Percentiles rank a stretch among this genome's conserved stretches.
Evolutionary conservation across 2,888 invertebrate genomes (phyloP).

Genomic region (Leptinotarsa juncta): DNA sequence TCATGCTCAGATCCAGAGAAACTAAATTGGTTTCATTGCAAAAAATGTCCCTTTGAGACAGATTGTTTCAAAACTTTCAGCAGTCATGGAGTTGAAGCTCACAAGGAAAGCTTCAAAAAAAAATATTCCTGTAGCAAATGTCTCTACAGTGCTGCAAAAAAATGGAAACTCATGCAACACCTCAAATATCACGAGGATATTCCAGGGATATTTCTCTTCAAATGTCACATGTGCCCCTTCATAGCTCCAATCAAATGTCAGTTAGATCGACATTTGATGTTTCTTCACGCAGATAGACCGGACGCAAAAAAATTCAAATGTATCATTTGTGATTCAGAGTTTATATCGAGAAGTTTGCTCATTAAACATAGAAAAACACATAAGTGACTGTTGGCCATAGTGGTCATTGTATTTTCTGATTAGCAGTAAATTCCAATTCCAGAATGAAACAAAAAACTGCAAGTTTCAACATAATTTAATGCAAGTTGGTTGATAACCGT

Average conservation of each 20-base stretch:
- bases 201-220: constrained; percentile 22
- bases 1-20: background rate
- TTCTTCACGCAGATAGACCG: constrained; percentile 15
- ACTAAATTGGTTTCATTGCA: background rate
- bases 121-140: constrained; percentile 27
- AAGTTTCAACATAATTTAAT: too few relatives aligned
- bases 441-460: too few relatives aligned
- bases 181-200: constrained; percentile 23
- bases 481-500: too few relatives aligned
- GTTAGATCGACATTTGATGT: constrained; percentile 30
- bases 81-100: background rate
- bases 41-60: constrained; percentile 11
- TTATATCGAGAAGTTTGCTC: constrained; percentile 16
- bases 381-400: background rate
- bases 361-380: constrained; percentile 23
- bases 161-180: constrained; percentile 29
- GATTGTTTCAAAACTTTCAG: background rate
- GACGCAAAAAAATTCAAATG: constrained; percentile 24
- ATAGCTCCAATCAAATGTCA: constrained; percentile 19
- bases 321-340: constrained; percentile 13
- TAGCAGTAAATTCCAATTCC: background rate
- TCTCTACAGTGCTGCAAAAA: constrained; percentile 27
- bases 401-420: background rate
- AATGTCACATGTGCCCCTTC: constrained; percentile 25
- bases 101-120: constrained; percentile 15